Evolutionary conservation across 1,140 invertebrate species (phyloP).

Genomic region (Planococcus citri): DNA sequence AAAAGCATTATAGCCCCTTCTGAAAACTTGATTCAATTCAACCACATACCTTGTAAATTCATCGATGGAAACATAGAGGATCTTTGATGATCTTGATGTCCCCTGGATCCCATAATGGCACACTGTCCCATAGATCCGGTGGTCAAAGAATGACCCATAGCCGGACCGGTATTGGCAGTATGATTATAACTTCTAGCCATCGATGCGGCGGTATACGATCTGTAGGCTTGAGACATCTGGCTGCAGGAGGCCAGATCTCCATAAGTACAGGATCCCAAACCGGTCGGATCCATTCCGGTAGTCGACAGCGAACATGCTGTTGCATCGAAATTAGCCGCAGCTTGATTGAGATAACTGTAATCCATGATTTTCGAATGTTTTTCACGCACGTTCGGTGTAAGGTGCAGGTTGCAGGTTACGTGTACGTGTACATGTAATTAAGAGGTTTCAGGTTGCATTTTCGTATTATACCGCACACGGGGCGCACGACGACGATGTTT

Average conservation of each 20-base stretch:
- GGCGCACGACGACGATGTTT: background rate
- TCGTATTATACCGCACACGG: no score
- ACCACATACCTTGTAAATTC: slow-evolving; percentile 47
- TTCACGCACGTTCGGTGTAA: no score
- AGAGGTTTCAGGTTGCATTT: no score
- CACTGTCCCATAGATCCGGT: slow-evolving; percentile 31
- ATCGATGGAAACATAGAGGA: slow-evolving; percentile 47
- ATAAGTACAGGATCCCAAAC: slow-evolving; percentile 58
- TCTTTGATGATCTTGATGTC: slow-evolving; percentile 38
- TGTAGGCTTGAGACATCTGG: slow-evolving; percentile 66
- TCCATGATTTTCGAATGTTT: slow-evolving; percentile 40
- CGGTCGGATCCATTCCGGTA: slow-evolving; percentile 45
- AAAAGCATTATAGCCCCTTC: no score
- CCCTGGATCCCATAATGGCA: slow-evolving; percentile 30
- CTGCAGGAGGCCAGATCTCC: slow-evolving; percentile 72
- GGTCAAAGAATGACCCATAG: slow-evolving; percentile 34
- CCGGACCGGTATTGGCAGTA: slow-evolving; percentile 31
- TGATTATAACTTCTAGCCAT: slow-evolving; percentile 37
- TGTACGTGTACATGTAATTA: no score
- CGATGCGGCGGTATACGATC: slow-evolving; percentile 37
- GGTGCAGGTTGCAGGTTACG: no score
- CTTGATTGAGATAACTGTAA: slow-evolving; percentile 58
- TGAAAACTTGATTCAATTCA: no score
- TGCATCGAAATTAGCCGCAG: slow-evolving; percentile 42
- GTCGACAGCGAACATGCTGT: slow-evolving; percentile 48